Evolutionary conservation across 2,797 vertebrate genomes (phyloP).

Genomic region (Sciurus carolinensis): DNA sequence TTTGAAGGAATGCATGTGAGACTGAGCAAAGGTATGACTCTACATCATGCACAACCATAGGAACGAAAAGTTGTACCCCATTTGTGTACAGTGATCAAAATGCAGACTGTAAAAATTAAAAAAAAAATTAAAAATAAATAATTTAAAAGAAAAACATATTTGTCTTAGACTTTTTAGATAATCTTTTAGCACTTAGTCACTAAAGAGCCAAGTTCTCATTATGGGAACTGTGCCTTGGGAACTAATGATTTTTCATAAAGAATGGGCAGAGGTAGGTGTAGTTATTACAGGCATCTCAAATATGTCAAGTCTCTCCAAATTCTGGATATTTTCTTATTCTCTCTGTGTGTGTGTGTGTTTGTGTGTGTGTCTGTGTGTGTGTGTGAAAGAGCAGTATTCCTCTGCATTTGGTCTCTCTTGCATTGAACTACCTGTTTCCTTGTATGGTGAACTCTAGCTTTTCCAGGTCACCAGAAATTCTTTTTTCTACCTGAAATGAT

Average conservation of each 20-base stretch:
- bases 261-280: constrained; percentile 14
- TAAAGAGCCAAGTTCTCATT: not conserved
- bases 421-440: not conserved
- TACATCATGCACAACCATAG: too few relatives aligned
- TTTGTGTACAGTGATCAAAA: too few relatives aligned
- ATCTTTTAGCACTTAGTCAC: not conserved
- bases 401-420: not conserved
- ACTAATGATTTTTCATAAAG: constrained; percentile 36
- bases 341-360: not conserved
- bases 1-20: constrained; percentile 59
- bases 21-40: not conserved
- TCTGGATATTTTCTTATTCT: not conserved
- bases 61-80: too few relatives aligned
- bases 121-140: too few relatives aligned
- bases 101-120: too few relatives aligned
- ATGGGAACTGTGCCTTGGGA: not conserved
- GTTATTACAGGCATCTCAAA: constrained; percentile 48
- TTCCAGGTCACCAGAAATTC: not conserved
- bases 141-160: not conserved
- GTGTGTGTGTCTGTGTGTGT: not conserved
- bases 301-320: not conserved
- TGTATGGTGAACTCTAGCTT: not conserved
- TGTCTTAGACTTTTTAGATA: constrained; percentile 18
- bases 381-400: not conserved
- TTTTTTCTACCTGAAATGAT: constrained; percentile 54